These are phyloP conservation scores for Xestoiulus laeticollis DNA, from an alignment of 2,888 invertebrate genomes.

Conservation along the genomic window DNA sequence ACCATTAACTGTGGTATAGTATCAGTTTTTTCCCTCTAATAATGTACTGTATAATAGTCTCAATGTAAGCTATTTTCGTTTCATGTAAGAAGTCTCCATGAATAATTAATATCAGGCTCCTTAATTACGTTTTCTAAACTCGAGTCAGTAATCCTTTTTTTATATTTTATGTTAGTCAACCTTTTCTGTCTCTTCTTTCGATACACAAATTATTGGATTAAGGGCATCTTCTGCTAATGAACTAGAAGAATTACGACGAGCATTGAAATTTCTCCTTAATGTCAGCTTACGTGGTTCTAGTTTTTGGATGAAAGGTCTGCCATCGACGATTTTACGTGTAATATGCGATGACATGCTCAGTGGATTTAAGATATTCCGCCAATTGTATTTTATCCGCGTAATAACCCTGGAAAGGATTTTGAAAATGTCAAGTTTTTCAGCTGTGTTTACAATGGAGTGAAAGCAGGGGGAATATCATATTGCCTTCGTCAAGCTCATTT, in stretches of 20 bases:
- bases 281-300: neutral
- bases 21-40: neutral
- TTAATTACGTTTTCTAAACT: constrained; percentile 29
- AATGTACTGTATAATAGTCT: neutral
- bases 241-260: neutral
- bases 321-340: neutral
- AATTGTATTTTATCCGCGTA: neutral
- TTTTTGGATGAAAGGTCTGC: neutral
- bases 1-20: neutral
- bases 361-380: neutral
- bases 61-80: neutral
- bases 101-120: constrained; percentile 16
- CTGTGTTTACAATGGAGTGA: neutral
- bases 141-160: neutral
- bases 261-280: neutral
- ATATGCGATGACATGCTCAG: neutral
- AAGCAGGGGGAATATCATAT: neutral
- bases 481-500: neutral
- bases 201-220: constrained; percentile 39
- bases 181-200: constrained; percentile 1
- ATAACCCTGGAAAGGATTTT: neutral
- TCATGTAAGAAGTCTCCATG: neutral
- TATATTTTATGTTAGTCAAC: neutral
- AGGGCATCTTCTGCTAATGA: constrained; percentile 1
- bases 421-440: neutral